A percentile compares a stretch with the other conserved stretches of the same genome.
These are phyloP conservation scores for Puffinus mauretanicus DNA, from an alignment of 2,113 vertebrate genomes.

Conservation along the genomic window DNA sequence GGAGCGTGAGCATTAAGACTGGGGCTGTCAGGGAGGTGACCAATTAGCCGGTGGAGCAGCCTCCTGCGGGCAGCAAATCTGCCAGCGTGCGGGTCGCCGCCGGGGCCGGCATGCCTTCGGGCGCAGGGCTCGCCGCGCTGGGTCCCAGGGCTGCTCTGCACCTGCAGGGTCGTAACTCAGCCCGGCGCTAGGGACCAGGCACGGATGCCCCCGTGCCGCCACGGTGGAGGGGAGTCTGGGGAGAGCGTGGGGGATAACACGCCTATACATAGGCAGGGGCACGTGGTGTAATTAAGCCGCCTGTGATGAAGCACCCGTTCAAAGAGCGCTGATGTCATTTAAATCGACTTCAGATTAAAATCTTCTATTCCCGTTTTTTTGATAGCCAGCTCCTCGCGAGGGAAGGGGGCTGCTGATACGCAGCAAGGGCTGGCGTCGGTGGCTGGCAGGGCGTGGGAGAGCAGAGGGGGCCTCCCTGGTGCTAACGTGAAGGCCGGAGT, in stretches of 20 bases:
- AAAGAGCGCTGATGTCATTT: not conserved
- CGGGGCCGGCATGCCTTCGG: fast-evolving
- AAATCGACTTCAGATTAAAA: not conserved
- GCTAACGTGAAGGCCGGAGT: not conserved
- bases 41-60: not conserved
- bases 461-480: not conserved
- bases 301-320: not conserved
- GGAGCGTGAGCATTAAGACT: not conserved
- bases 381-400: not conserved
- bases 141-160: not conserved
- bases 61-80: constrained; percentile 6
- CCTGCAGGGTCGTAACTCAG: not conserved
- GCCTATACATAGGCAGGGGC: too few relatives aligned
- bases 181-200: fast-evolving
- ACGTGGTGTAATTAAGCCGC: not conserved
- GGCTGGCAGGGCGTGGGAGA: not conserved
- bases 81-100: not conserved
- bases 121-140: not conserved
- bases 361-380: not conserved
- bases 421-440: not conserved
- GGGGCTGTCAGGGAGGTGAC: constrained; percentile 1
- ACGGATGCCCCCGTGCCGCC: not conserved
- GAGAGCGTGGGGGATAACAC: fast-evolving
- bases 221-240: not conserved
- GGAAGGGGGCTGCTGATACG: not conserved